Conservation (phyloP, 2,888 invertebrate species). For the Heptascelio sp. region DNA sequence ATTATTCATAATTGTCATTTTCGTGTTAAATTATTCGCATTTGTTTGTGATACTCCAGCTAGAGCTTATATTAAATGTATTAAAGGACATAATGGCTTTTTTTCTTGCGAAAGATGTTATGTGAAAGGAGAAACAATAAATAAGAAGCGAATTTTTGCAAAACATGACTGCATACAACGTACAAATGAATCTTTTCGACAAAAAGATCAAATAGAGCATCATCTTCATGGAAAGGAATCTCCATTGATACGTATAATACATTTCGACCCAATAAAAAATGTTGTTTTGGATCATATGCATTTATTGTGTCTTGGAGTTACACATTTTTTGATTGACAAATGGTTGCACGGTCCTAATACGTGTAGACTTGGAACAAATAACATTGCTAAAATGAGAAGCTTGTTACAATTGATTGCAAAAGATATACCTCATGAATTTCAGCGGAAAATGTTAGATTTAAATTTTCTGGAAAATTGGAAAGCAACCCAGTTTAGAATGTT, state of each 20-base stretch:
- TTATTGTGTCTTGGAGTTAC: constrained; percentile 44
- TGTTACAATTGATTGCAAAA: constrained; percentile 23
- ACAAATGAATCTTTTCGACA: constrained; percentile 34
- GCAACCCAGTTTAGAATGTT: constrained; percentile 54
- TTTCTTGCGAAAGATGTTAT: constrained; percentile 45
- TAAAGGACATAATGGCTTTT: constrained; percentile 43
- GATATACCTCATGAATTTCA: constrained; percentile 50
- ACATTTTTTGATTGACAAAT: constrained; percentile 37
- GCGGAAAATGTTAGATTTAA: constrained; percentile 49
- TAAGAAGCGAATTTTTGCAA: constrained; percentile 23
- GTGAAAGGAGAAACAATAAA: constrained; percentile 38
- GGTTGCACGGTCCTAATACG: constrained; percentile 38
- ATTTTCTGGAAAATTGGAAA: constrained; percentile 50
- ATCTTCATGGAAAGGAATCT: constrained; percentile 6
- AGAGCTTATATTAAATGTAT: constrained; percentile 31
- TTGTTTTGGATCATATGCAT: constrained; percentile 54
- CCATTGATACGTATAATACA: constrained; percentile 35
- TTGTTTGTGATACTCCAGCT: constrained; percentile 44
- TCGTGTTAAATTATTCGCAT: constrained; percentile 4
- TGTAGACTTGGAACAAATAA: constrained; percentile 32
- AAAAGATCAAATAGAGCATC: constrained; percentile 45
- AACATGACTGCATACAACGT: background rate
- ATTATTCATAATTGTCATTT: constrained; percentile 13
- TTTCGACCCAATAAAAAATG: constrained; percentile 39
- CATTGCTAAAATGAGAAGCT: constrained; percentile 1